Conservation (phyloP, 2,797 vertebrate genomes). For the Arnoldichthys spilopterus region DNA sequence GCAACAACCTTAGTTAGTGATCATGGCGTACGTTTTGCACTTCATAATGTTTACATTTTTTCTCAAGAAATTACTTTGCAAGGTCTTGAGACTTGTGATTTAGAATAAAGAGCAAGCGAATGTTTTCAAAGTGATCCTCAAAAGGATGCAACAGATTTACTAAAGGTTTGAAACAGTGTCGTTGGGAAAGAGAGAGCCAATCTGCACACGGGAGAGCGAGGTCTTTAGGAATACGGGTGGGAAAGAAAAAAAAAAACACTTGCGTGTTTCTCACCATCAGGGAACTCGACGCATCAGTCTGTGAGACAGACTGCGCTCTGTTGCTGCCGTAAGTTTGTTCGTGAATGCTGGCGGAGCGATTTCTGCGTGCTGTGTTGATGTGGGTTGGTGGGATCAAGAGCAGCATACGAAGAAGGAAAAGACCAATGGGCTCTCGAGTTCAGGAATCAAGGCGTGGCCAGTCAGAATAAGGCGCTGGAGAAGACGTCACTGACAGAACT, state of each 20-base stretch:
- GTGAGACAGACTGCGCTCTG: slow-evolving; percentile 21
- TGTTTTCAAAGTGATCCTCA: too few relatives aligned
- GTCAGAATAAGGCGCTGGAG: slow-evolving; percentile 63
- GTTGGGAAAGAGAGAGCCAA: not conserved
- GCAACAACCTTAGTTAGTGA: too few relatives aligned
- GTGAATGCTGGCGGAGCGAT: slow-evolving; percentile 64
- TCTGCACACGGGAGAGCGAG: not conserved
- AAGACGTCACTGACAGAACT: not conserved
- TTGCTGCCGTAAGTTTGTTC: slow-evolving; percentile 62
- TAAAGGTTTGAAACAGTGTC: too few relatives aligned
- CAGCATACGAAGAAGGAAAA: slow-evolving; percentile 42
- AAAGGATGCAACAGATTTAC: too few relatives aligned
- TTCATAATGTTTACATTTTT: too few relatives aligned
- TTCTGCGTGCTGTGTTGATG: slow-evolving; percentile 38
- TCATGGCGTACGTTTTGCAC: too few relatives aligned
- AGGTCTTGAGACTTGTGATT: too few relatives aligned
- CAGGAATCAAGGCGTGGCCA: slow-evolving; percentile 60
- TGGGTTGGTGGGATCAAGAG: slow-evolving; percentile 50
- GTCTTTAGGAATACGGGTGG: not conserved
- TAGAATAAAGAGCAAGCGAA: too few relatives aligned
- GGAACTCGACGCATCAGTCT: not conserved
- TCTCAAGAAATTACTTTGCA: too few relatives aligned
- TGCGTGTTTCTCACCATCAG: not conserved
- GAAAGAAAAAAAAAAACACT: not conserved
- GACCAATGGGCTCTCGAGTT: slow-evolving; percentile 48